Base-by-base conservation (phyloP, 2,113 vertebrate species). In the Alligator sinensis region DNA sequence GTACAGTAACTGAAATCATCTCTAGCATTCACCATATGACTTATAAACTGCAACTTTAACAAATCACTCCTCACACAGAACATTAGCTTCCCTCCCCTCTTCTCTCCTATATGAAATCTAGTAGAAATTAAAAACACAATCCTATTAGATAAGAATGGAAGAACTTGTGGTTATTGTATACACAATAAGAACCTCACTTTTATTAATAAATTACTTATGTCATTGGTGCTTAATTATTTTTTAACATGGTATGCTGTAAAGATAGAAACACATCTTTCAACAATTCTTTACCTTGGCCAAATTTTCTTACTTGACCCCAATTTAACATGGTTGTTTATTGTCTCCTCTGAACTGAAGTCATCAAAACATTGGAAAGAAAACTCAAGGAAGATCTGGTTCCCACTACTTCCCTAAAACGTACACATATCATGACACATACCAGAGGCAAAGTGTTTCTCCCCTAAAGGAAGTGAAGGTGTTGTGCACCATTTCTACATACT, bases 1-100 rank as follows among this genome's bases (percentile, higher is more conserved):
- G 54, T n/a, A 89, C 86, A 87, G 66, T 92, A 18, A 79, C 84
- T 94, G 85, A 93, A 91, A 82, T 85, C 18, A 25, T 89, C 76
- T 87, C 28, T 7, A 27, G n/a, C 3, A 2, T 22, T 58, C 18
- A 58, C 27, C 12, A 74, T 16, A 60, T n/a, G 1, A 30, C 4
- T 59, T 17, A 77, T 47, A 47, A 47, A 47, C 47, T 9, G 47
- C 47, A 60, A 60, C 21, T 28, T 75, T 2, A 76, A 75, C 47
- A 47, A 47, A 14, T 2, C 58, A 15, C 1, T 60, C 55, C 60
- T 75, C 55, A 2, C 59, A 63, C 11, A 22, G 21, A 15, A 1
- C 5, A 70, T 78, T 78, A 47, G 47, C 47, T 47, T 47, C 47
- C 8, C 47, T 47, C 7, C 47, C 47, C 47, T 7, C 59, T 38